Base-by-base conservation (phyloP, 2,888 invertebrate genomes). In the Brachyopa scutellaris region DNA sequence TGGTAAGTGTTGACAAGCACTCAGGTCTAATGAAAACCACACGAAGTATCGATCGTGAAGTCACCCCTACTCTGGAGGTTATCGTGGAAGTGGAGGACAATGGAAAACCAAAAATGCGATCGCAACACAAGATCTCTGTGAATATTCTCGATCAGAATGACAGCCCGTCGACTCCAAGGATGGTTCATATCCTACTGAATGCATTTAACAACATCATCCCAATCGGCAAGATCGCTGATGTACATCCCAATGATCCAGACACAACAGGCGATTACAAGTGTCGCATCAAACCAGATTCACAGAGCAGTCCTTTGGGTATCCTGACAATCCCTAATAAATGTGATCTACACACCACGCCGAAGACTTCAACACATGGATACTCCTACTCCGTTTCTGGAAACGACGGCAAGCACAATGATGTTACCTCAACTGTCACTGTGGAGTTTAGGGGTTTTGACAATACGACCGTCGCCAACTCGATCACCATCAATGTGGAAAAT, bases 201-300 rank as follows among this genome's bases (percentile, higher is more conserved):
- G 92, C 95, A 0, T 95, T 95, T 86, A 95, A 96, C 86, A 94
- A 94, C 64, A 92, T 93, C 79, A 93, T 95, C 86, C 95, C 96
- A 0, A 88, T 93, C 17, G 95, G 95, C n/a, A 95, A 95, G 90
- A 95, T 99, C 84, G 98, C 97, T 5, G 94, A 97, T 89, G 95
- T 98, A 0, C 96, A 95, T 90, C 99, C 99, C 0, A 95, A 96
- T 87, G 99, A 99, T 91, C 94, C 95, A 0, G 98, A 99, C 89
- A 93, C 93, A n/a, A 93, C 94, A 59, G 98, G 98, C 2, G 95
- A 97, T 87, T 98, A 98, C 88, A 94, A 93, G 86, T 99, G 98
- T 88, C 94, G 94, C 88, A 94, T 97, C 83, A 90, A 96, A 86
- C 94, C 91, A 89, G 93, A 90, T 88, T 93, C 91, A 85, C 93